These are phyloP conservation scores for Epinephelus malabaricus DNA, from an alignment of 2,797 vertebrate genomes.

Conservation along the genomic window DNA sequence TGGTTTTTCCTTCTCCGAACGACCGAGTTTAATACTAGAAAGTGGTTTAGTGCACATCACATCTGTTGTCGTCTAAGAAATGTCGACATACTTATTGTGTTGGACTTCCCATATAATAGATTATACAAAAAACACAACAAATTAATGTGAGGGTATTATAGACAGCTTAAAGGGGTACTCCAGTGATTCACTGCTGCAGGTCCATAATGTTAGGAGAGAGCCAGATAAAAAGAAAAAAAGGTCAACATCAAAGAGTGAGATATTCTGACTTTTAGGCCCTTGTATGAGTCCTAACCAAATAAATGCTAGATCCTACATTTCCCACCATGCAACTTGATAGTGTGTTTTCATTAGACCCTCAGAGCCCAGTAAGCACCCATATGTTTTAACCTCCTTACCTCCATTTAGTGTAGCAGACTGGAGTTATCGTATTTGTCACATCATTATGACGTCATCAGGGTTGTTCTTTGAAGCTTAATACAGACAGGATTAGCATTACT, in stretches of 20 bases:
- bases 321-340: neutral
- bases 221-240: neutral
- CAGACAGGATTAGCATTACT: no score
- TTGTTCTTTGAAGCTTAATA: no score
- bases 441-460: no score
- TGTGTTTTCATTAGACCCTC: no score
- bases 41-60: conserved; percentile 4
- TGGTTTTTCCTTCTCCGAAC: neutral
- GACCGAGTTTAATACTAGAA: neutral
- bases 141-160: neutral
- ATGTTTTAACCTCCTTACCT: no score
- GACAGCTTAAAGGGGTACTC: conserved; percentile 32
- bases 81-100: neutral
- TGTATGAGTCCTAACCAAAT: neutral
- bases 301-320: neutral
- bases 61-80: neutral
- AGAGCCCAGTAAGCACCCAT: no score
- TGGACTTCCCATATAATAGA: neutral
- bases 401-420: no score
- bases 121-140: neutral
- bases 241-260: neutral
- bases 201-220: neutral
- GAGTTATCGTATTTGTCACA: no score
- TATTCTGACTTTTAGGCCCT: neutral
- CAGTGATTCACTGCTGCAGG: conserved; percentile 2